These are phyloP conservation scores for Larimichthys polyactis DNA, from an alignment of 2,113 vertebrate species.

Conservation along the genomic window DNA sequence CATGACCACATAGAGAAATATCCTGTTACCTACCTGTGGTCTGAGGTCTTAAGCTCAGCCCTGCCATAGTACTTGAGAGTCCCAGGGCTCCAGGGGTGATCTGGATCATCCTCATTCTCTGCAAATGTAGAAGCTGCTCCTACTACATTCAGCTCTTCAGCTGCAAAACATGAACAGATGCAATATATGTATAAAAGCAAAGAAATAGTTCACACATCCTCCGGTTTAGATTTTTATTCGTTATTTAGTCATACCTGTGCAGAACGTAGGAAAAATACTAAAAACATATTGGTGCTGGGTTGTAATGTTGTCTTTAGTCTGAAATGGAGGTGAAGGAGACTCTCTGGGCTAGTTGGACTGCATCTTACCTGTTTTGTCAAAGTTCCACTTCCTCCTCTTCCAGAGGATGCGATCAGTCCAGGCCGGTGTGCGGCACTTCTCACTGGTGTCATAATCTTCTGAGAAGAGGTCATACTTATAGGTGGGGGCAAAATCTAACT, in stretches of 20 bases:
- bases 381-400: conserved; percentile 98
- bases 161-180: conserved; percentile 74
- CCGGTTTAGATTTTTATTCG: background rate
- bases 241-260: background rate
- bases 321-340: background rate
- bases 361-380: conserved; percentile 92
- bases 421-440: conserved; percentile 97
- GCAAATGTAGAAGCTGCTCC: conserved; percentile 84
- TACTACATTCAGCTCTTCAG: conserved; percentile 95
- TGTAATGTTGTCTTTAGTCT: background rate
- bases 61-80: conserved; percentile 93
- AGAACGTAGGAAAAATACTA: background rate
- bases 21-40: conserved; percentile 89
- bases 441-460: conserved; percentile 98
- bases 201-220: background rate
- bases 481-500: conserved; percentile 95
- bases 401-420: conserved; percentile 99
- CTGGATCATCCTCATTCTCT: conserved; percentile 85
- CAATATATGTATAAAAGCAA: background rate
- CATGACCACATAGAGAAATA: background rate
- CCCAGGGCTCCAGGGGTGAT: conserved; percentile 91
- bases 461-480: conserved; percentile 99
- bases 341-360: background rate
- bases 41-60: conserved; percentile 98
- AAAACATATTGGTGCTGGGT: background rate